Percentiles rank a stretch among this genome's conserved stretches.
These are phyloP conservation scores for Lordiphosa mommai DNA, from an alignment of 1,140 invertebrate genomes.

Conservation along the genomic window DNA sequence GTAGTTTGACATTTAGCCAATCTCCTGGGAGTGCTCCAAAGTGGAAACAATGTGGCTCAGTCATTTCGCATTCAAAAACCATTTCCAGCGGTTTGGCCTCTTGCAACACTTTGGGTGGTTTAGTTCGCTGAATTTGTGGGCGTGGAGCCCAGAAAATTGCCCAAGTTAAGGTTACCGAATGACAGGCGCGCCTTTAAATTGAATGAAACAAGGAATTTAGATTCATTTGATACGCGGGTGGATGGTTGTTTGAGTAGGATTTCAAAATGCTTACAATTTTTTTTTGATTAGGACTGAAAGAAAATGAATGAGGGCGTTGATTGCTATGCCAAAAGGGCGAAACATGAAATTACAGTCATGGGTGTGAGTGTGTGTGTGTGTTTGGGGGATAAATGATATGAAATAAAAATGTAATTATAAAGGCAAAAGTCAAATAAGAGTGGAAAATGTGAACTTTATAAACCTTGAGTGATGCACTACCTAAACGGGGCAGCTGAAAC, in stretches of 20 bases:
- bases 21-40: conserved; percentile 16
- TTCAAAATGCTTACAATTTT: conserved; percentile 29
- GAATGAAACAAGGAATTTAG: conserved; percentile 3
- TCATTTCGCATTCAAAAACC: conserved; percentile 61
- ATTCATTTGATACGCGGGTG: conserved; percentile 5
- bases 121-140: background rate
- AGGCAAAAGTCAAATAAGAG: no score
- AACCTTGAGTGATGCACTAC: no score
- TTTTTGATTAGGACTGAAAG: conserved; percentile 38
- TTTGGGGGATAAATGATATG: conserved; percentile 7
- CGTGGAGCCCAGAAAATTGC: conserved; percentile 21
- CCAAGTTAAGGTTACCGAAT: conserved; percentile 6
- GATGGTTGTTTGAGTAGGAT: background rate
- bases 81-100: conserved; percentile 19
- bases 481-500: no score
- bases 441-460: no score
- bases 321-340: background rate
- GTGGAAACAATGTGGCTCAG: conserved; percentile 27
- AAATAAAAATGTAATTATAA: background rate
- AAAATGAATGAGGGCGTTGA: conserved; percentile 20
- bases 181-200: conserved; percentile 2
- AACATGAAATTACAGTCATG: conserved; percentile 9
- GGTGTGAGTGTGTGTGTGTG: background rate
- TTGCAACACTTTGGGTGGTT: conserved; percentile 22
- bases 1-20: conserved; percentile 59